Conservation (phyloP, 2,888 invertebrate genomes). For the Polyommatus icarus region DNA sequence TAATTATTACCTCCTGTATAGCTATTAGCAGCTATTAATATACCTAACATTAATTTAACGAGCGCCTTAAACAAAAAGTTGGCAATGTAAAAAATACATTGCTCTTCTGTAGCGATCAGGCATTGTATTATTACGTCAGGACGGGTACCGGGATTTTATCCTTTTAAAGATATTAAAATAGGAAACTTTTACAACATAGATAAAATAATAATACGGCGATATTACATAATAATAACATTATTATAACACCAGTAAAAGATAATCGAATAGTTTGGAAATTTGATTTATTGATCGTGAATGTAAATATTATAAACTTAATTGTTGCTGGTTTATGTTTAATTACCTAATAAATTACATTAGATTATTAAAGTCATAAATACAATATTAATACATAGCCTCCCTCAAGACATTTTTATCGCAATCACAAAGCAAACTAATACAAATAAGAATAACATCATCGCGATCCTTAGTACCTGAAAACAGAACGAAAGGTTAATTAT, state of each 20-base stretch:
- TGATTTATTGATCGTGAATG: too few relatives aligned
- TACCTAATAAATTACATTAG: neutral
- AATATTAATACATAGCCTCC: neutral
- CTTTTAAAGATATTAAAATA: too few relatives aligned
- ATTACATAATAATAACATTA: too few relatives aligned
- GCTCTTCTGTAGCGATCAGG: neutral
- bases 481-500: neutral
- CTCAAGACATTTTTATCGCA: neutral
- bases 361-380: neutral
- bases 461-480: conserved; percentile 1
- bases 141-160: too few relatives aligned
- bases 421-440: neutral
- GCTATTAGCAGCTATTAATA: too few relatives aligned
- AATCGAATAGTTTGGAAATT: too few relatives aligned
- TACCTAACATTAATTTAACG: neutral
- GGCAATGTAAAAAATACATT: neutral
- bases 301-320: neutral
- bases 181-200: too few relatives aligned
- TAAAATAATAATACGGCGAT: too few relatives aligned
- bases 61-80: neutral
- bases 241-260: too few relatives aligned
- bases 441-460: neutral
- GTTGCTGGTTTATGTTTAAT: neutral
- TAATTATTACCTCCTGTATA: too few relatives aligned
- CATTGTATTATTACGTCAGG: neutral